Evolutionary conservation across 2,888 invertebrate genomes (phyloP), one percentile per base, ranked within the genome.

Genomic region (Heliconius cydno): DNA sequence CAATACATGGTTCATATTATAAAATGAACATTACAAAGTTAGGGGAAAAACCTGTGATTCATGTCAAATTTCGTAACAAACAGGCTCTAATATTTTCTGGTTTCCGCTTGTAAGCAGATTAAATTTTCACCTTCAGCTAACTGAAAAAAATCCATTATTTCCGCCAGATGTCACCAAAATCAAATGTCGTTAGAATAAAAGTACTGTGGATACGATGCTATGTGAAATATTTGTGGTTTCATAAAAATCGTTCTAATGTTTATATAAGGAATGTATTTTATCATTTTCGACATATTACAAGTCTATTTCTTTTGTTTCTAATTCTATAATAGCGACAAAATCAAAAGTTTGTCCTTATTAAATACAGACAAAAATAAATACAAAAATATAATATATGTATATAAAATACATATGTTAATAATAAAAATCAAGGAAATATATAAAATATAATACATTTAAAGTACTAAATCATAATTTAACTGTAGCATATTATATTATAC

Each of bases 81-180:
- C 78, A 79, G 82, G 80, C 82, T 83, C 78, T 85, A 84, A 85
- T 89, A 88, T 89, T 87, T 88, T 90, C 90, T 87, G 88, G 88
- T 91, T 91, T 89, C 90, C 91, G 90, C 91, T 92, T 92, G 90
- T 91, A 78, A 90, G 90, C 90, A 91, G 94, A 95, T 95, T 95
- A 95, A 94, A 95, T 95, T 95, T 95, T 95, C 94, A 94, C 94
- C 95, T 94, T 94, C 95, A 95, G 94, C 94, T 94, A 92, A 95
- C 95, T 95, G 95, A 94, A 95, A 95, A 68, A 94, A 95, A 95
- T 92, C 95, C 92, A 95, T 95, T 95, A 95, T 90, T 95, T 94
- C 94, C 95, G 93, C 94, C 94, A 94, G 94, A 94, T 95, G 94
- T 94, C 94, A 92, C 94, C 88, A 89, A 91, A 93, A 94, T 94